Percentiles rank a stretch among this genome's conserved stretches.
Conservation (phyloP, 2,113 vertebrate genomes). For the Ondatra zibethicus region DNA sequence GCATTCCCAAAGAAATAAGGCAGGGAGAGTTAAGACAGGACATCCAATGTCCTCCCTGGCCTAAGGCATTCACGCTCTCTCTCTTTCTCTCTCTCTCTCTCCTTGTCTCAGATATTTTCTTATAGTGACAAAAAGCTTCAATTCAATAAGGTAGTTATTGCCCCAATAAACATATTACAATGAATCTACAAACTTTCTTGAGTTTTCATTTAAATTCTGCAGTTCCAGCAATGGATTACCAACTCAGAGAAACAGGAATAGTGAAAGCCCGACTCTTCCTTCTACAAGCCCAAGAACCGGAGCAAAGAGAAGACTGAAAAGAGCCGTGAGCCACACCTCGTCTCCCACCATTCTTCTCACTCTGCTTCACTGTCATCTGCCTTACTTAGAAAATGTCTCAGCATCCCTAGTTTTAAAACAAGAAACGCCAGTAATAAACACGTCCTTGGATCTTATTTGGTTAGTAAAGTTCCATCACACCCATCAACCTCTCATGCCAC, state of each 20-base stretch:
- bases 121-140: not conserved
- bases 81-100: not conserved
- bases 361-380: not conserved
- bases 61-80: not conserved
- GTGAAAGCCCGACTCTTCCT: not conserved
- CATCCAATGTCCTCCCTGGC: not conserved
- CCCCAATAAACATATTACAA: not conserved
- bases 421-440: not conserved
- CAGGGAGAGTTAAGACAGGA: not conserved
- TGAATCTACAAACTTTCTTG: not conserved
- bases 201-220: not conserved
- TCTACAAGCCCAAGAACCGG: not conserved
- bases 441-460: not conserved
- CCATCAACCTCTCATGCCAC: not conserved
- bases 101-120: not conserved
- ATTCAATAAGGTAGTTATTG: not conserved
- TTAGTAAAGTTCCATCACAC: not conserved
- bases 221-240: not conserved
- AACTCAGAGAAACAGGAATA: not conserved
- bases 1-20: not conserved
- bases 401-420: slow-evolving; percentile 17
- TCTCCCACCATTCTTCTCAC: not conserved
- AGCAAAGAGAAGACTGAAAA: not conserved
- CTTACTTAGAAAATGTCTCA: not conserved
- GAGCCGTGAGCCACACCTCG: not conserved